These are phyloP conservation scores for Caiman crocodilus DNA, from an alignment of 2,797 vertebrate species.

Conservation along the genomic window DNA sequence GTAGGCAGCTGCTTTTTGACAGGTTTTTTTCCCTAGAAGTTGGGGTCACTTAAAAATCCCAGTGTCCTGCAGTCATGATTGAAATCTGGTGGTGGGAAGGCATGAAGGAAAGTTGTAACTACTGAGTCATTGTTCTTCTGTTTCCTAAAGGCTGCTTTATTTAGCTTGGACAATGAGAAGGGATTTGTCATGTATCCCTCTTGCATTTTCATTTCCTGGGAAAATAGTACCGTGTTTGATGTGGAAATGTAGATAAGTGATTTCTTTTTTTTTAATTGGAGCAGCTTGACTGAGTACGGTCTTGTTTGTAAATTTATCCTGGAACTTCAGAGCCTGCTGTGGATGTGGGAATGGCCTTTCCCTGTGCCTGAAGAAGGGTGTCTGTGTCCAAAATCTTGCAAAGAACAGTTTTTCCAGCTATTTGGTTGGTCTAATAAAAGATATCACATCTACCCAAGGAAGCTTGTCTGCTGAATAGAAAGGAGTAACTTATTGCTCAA, in stretches of 20 bases:
- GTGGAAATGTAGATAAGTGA: background rate
- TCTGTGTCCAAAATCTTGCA: no score
- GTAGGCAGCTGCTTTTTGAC: background rate
- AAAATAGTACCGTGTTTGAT: background rate
- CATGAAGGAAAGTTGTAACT: no score
- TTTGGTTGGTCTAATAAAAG: no score
- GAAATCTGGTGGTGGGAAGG: background rate
- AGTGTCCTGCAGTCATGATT: rapidly evolving
- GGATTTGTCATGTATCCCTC: background rate
- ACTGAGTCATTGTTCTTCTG: background rate
- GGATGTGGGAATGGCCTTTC: background rate
- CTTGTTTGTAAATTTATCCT: background rate
- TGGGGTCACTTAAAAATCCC: no score
- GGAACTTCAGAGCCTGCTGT: background rate
- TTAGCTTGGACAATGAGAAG: background rate
- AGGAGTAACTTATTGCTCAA: background rate
- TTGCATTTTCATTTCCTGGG: background rate
- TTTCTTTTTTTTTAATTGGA: no score
- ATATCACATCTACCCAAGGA: no score
- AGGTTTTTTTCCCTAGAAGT: no score
- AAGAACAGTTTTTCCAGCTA: no score
- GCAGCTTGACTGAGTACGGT: no score
- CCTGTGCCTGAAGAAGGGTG: no score
- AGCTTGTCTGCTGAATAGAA: background rate
- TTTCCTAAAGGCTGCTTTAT: background rate